Evolutionary conservation across 2,888 invertebrate genomes (phyloP).

Genomic region (Campoletis raptor): DNA sequence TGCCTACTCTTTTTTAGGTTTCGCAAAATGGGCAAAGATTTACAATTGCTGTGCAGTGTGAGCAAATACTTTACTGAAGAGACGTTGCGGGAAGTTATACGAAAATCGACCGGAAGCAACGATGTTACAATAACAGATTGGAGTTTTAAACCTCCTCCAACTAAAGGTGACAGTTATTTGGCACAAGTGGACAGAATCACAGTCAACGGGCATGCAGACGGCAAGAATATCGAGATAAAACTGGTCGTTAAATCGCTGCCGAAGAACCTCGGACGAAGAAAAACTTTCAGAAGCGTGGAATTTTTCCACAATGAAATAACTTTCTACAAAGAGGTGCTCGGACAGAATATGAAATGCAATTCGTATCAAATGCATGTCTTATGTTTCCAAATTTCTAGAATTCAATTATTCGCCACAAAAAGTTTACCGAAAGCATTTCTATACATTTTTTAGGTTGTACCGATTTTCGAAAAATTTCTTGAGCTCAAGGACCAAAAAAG

Average conservation of each 20-base stretch:
- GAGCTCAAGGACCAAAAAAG: constrained; percentile 71
- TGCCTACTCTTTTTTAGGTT: neutral
- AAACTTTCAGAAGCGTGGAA: constrained; percentile 88
- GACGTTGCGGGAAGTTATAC: constrained; percentile 84
- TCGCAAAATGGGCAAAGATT: constrained; percentile 61
- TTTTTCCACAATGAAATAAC: constrained; percentile 90
- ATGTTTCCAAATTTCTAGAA: neutral
- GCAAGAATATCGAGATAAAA: constrained; percentile 84
- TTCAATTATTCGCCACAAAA: too few species aligned
- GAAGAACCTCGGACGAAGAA: constrained; percentile 87
- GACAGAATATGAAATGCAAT: too few species aligned
- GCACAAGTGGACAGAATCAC: constrained; percentile 88
- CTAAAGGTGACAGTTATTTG: constrained; percentile 90
- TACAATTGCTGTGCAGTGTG: constrained; percentile 68
- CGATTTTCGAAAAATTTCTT: constrained; percentile 77
- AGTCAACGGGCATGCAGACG: constrained; percentile 85
- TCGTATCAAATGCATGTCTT: neutral
- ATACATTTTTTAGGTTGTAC: constrained; percentile 75
- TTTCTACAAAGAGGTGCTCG: constrained; percentile 86
- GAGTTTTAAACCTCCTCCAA: constrained; percentile 84
- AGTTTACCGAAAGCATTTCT: too few species aligned
- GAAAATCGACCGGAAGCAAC: constrained; percentile 78
- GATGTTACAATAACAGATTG: constrained; percentile 83
- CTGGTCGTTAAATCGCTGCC: constrained; percentile 90
- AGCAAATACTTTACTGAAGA: constrained; percentile 83